phyloP scores from a whole-genome alignment of 2,888 invertebrate genomes.

The Amblyteles armatorius region DNA sequence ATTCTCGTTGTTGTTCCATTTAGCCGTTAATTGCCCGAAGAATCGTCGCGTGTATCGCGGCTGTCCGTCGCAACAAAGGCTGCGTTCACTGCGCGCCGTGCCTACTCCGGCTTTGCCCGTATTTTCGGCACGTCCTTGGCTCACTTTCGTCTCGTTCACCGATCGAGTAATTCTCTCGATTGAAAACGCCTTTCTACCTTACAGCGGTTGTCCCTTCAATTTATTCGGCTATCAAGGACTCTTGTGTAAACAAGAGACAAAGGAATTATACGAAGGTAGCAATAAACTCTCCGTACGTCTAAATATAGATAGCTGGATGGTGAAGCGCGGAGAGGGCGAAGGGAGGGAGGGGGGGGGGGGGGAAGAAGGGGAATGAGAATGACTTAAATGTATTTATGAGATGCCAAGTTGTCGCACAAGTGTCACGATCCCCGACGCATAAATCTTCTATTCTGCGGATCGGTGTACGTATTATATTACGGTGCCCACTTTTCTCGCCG shows the following conservation, averaged over 20 bases:
- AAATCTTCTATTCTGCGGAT: conserved; percentile 12
- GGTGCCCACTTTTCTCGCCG: not conserved
- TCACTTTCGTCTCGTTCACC: conserved; percentile 76
- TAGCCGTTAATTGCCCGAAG: not conserved
- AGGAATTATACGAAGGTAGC: not conserved
- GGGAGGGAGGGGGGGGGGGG: no score
- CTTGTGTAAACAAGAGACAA: not conserved
- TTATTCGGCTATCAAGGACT: not conserved
- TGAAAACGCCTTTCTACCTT: conserved; percentile 19
- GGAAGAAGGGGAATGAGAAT: conserved; percentile 33
- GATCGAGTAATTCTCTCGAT: conserved; percentile 75
- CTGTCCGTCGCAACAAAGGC: no score
- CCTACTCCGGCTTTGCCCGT: not conserved
- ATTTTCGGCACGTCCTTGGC: conserved; percentile 76
- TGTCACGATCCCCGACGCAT: conserved; percentile 17
- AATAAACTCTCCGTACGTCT: not conserved
- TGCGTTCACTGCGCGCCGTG: no score
- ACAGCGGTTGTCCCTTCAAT: not conserved
- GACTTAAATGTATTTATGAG: conserved; percentile 32
- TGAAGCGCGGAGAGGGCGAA: no score
- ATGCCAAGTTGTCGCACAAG: not conserved
- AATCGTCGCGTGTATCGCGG: conserved; percentile 16
- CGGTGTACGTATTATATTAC: conserved; percentile 22
- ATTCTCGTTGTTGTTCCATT: not conserved
- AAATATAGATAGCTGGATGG: not conserved